Conservation (phyloP, 2,113 vertebrate species). For the Deroptyus accipitrinus region DNA sequence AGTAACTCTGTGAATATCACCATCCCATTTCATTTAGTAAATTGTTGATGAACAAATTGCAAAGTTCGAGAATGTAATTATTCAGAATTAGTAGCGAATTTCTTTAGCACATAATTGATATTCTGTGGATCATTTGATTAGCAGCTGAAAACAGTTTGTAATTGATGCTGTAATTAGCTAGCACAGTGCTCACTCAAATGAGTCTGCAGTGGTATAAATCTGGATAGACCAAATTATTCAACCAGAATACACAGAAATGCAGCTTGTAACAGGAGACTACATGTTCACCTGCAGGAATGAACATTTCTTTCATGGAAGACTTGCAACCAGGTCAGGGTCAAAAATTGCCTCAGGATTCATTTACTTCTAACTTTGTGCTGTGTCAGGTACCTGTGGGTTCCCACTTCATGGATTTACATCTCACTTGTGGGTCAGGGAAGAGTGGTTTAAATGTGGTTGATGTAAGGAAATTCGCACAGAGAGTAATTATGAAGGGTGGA, state of each 20-base stretch:
- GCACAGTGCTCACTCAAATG: not conserved
- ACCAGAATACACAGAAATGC: not conserved
- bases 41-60: not conserved
- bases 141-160: constrained; percentile 27
- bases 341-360: not conserved
- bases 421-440: not conserved
- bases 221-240: not conserved
- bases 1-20: not conserved
- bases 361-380: not conserved
- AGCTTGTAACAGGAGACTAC: not conserved
- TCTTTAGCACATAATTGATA: constrained; percentile 24
- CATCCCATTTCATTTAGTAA: not conserved
- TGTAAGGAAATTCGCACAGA: not conserved
- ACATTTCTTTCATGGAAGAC: not conserved
- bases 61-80: constrained; percentile 33
- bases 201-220: constrained; percentile 8
- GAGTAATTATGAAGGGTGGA: not conserved
- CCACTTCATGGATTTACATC: not conserved
- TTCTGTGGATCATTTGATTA: constrained; percentile 36
- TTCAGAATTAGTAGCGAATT: not conserved
- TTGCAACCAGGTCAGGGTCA: not conserved
- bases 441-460: not conserved
- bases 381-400: not conserved
- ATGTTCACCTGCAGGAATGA: not conserved
- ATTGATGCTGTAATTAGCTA: constrained; percentile 35